phyloP scores from a whole-genome alignment of 2,113 vertebrate genomes.

The Zosterops hypoxanthus region DNA sequence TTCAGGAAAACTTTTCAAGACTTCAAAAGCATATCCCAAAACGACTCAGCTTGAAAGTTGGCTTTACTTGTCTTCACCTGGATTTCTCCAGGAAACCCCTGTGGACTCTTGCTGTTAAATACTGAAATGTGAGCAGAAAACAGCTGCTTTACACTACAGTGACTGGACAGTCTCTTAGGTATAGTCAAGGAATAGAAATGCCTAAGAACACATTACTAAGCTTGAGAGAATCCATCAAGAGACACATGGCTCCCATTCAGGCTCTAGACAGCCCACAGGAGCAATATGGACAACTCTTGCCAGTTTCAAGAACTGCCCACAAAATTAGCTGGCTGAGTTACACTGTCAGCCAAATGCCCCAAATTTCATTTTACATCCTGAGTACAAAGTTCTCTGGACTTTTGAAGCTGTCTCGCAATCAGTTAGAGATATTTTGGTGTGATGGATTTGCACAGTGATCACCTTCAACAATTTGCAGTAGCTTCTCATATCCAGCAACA shows the following conservation, averaged over 20 bases:
- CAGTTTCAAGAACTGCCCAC: neutral
- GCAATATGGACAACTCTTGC: accelerated
- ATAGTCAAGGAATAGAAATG: neutral
- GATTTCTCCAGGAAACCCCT: neutral
- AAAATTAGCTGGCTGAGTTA: neutral
- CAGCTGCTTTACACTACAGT: neutral
- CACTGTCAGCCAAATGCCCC: neutral
- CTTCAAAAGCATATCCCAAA: neutral
- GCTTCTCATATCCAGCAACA: neutral
- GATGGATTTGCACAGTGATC: neutral
- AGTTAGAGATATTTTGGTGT: neutral
- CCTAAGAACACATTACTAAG: neutral
- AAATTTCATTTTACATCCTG: neutral
- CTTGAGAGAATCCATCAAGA: neutral
- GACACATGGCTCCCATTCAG: accelerated
- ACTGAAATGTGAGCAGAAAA: neutral
- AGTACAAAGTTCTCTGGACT: neutral
- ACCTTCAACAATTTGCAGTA: neutral
- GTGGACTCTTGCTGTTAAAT: neutral
- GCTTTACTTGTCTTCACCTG: neutral
- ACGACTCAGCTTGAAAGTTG: neutral
- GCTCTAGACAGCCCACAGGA: neutral
- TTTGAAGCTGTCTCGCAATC: neutral
- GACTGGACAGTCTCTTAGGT: neutral
- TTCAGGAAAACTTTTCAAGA: neutral